Evolutionary conservation across 2,113 vertebrate species (phyloP).

Genomic region (Notiomystis cincta): DNA sequence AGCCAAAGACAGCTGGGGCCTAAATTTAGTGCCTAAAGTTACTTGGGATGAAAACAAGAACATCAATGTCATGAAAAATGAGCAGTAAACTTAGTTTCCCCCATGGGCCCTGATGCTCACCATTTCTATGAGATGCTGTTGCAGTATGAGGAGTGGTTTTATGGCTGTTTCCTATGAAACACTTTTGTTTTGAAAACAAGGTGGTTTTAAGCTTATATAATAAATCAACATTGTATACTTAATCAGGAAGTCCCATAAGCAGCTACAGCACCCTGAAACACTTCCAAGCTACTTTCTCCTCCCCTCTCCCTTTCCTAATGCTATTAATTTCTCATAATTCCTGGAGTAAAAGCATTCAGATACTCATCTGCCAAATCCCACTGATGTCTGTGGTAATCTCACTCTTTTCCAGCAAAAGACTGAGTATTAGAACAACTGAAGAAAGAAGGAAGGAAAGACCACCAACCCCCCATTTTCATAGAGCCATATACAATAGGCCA

Average conservation of each 20-base stretch:
- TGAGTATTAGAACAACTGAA: neutral
- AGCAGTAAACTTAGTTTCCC: neutral
- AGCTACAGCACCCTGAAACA: neutral
- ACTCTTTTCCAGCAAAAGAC: neutral
- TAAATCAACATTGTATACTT: neutral
- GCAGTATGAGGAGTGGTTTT: neutral
- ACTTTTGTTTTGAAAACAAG: constrained; percentile 19
- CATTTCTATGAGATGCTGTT: neutral
- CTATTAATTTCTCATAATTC: neutral
- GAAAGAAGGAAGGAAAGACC: too few species aligned
- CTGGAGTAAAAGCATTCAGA: neutral
- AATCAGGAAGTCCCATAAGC: neutral
- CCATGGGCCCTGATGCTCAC: neutral
- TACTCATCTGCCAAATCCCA: neutral
- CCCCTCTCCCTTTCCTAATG: neutral
- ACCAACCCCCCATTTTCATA: neutral
- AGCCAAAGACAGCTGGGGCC: neutral
- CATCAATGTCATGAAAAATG: neutral
- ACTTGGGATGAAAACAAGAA: neutral
- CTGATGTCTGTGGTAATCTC: neutral
- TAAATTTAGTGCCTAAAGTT: neutral
- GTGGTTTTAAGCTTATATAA: neutral
- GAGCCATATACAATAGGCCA: neutral
- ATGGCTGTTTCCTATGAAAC: neutral
- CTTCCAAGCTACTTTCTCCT: neutral